Percentiles rank a stretch among this genome's conserved stretches.
Evolutionary conservation across 1,140 invertebrate species (phyloP).

Genomic region (Caenorhabditis remanei): DNA sequence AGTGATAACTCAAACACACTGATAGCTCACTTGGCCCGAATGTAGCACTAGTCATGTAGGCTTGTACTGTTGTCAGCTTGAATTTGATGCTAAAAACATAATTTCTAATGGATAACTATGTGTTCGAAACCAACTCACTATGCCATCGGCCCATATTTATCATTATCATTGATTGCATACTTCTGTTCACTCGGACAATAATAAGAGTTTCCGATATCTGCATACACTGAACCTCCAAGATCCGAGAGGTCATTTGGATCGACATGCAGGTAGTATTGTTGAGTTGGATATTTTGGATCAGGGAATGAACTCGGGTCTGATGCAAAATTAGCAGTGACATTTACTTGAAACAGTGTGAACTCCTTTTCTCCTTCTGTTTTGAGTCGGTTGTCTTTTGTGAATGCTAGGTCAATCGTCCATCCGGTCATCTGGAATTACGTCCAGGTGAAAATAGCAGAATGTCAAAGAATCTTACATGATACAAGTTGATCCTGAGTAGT

Average conservation of each 20-base stretch:
- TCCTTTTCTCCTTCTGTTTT: conserved; percentile 22
- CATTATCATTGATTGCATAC: conserved; percentile 41
- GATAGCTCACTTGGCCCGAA: conserved; percentile 22
- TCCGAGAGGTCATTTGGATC: conserved; percentile 31
- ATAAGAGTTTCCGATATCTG: background rate
- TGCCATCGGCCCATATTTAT: conserved; percentile 35
- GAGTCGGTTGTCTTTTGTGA: conserved; percentile 2
- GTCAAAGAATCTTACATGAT: background rate
- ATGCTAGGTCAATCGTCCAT: conserved; percentile 28
- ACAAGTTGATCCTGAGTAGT: background rate
- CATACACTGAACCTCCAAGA: conserved; percentile 18
- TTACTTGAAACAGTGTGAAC: conserved; percentile 28
- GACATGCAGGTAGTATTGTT: conserved; percentile 1
- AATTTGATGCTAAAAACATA: conserved; percentile 26
- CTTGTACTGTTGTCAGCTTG: conserved; percentile 34
- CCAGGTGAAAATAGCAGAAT: background rate
- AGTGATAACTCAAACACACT: too few relatives aligned
- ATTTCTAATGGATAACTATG: too few relatives aligned
- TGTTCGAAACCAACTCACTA: background rate
- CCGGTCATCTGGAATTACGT: background rate
- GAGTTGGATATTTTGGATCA: conserved; percentile 7
- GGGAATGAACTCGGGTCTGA: background rate
- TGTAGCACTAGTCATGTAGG: background rate
- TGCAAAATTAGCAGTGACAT: conserved; percentile 20
- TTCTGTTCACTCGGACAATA: conserved; percentile 42